These are phyloP conservation scores for Aurelia aurita DNA, from an alignment of 30 jellyfish, hydroid and myxozoan genomes.

Conservation along the genomic window DNA sequence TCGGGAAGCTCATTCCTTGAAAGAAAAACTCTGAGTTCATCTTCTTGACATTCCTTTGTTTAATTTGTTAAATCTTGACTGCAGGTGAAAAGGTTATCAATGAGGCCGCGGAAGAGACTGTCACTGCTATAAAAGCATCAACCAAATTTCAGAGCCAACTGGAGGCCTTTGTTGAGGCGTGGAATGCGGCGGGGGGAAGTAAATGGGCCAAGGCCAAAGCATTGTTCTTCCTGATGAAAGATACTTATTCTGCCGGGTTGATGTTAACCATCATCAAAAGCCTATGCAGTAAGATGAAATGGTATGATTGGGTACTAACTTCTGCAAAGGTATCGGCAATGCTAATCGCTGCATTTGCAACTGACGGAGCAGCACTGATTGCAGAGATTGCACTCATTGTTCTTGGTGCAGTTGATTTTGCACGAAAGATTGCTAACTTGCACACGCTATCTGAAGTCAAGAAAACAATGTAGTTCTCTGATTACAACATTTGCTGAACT, in stretches of 20 bases:
- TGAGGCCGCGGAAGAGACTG: no score
- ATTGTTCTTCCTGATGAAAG: not conserved
- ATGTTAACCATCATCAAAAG: not conserved
- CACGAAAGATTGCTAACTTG: not conserved
- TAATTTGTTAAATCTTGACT: no score
- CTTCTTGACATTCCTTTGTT: no score
- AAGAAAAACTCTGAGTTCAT: no score
- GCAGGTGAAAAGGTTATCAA: no score
- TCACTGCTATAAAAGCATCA: no score
- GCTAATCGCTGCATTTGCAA: not conserved
- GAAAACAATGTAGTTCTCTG: not conserved
- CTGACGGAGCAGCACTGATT: constrained; percentile 3
- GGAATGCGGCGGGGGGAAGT: not conserved
- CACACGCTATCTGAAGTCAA: not conserved
- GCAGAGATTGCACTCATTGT: not conserved
- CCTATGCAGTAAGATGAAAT: not conserved
- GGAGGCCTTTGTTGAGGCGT: no score
- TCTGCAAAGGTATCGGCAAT: constrained; percentile 1
- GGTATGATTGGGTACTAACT: not conserved
- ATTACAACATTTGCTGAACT: no score
- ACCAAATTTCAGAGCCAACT: no score
- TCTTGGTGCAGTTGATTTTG: not conserved
- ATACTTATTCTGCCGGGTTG: not conserved
- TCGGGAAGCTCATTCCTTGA: no score
- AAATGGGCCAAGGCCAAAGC: not conserved